Evolutionary conservation across 2,113 vertebrate genomes (phyloP).

Genomic region (Sprattus sprattus): DNA sequence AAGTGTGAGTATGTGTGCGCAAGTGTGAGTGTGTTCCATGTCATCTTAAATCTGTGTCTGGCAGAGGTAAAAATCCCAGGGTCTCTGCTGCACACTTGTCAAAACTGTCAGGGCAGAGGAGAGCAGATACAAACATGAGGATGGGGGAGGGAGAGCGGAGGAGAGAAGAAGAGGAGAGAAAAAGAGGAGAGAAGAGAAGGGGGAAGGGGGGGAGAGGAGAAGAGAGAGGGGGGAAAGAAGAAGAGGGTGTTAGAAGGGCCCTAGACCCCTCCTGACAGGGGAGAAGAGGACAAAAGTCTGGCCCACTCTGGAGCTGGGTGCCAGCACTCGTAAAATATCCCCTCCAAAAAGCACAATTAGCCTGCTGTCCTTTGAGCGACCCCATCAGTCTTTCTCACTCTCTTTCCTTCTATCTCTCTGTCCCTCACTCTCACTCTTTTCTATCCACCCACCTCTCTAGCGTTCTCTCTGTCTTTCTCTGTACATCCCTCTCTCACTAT

Average conservation of each 20-base stretch:
- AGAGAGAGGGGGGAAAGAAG: neutral
- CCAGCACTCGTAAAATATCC: conserved; percentile 34
- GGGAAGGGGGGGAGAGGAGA: neutral
- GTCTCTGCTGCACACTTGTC: conserved; percentile 40
- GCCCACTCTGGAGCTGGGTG: neutral
- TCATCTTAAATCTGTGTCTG: conserved; percentile 34
- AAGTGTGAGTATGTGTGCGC: neutral
- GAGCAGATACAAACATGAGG: neutral
- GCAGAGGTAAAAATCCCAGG: conserved; percentile 52
- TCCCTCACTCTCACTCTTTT: neutral
- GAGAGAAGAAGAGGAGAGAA: neutral
- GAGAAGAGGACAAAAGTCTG: conserved; percentile 20
- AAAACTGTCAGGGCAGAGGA: conserved; percentile 43
- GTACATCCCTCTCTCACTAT: neutral
- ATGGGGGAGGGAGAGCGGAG: neutral
- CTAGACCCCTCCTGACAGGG: neutral
- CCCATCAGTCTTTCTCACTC: neutral
- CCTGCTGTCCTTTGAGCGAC: conserved; percentile 3
- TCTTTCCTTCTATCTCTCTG: neutral
- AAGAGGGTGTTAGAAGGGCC: neutral
- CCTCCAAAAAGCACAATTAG: conserved; percentile 30
- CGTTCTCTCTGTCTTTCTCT: neutral
- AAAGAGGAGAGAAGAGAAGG: neutral
- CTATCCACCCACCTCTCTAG: neutral
- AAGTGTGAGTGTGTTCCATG: conserved; percentile 10